Evolutionary conservation across 1,140 invertebrate species (phyloP).

Genomic region (Drosophila nigromelanica): DNA sequence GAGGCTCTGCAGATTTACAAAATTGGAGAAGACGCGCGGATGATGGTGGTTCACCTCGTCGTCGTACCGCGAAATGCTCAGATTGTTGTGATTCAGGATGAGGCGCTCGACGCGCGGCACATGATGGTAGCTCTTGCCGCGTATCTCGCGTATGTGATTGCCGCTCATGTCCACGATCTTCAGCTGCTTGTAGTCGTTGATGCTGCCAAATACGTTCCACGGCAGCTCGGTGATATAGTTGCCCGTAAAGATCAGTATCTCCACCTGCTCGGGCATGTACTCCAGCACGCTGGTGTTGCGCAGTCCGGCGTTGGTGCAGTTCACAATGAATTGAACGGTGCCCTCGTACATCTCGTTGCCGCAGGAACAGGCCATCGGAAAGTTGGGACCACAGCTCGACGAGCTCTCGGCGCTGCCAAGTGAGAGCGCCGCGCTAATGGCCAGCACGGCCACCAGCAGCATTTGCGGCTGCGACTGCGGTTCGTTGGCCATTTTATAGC

Average conservation of each 20-base stretch:
- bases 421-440: slow-evolving; percentile 42
- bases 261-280: slow-evolving; percentile 87
- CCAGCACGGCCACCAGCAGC: slow-evolving; percentile 42
- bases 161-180: slow-evolving; percentile 90
- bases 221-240: slow-evolving; percentile 88
- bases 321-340: slow-evolving; percentile 87
- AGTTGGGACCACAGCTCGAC: slow-evolving; percentile 84
- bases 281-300: slow-evolving; percentile 86
- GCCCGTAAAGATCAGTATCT: slow-evolving; percentile 90
- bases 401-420: slow-evolving; percentile 51
- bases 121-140: slow-evolving; percentile 91
- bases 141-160: slow-evolving; percentile 90
- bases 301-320: slow-evolving; percentile 89
- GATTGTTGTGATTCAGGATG: slow-evolving; percentile 90
- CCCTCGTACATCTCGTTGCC: slow-evolving; percentile 85
- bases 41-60: slow-evolving; percentile 87
- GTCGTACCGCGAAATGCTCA: slow-evolving; percentile 86
- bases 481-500: slow-evolving; percentile 50
- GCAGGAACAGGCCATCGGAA: slow-evolving; percentile 85
- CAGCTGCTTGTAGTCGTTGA: slow-evolving; percentile 86
- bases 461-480: slow-evolving; percentile 45
- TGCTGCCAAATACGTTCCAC: slow-evolving; percentile 89
- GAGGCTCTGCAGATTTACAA: slow-evolving; percentile 88
- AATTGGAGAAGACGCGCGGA: slow-evolving; percentile 91
- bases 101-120: slow-evolving; percentile 89